These are phyloP conservation scores for Fulmarus glacialis DNA, from an alignment of 2,113 vertebrate species.

Conservation along the genomic window DNA sequence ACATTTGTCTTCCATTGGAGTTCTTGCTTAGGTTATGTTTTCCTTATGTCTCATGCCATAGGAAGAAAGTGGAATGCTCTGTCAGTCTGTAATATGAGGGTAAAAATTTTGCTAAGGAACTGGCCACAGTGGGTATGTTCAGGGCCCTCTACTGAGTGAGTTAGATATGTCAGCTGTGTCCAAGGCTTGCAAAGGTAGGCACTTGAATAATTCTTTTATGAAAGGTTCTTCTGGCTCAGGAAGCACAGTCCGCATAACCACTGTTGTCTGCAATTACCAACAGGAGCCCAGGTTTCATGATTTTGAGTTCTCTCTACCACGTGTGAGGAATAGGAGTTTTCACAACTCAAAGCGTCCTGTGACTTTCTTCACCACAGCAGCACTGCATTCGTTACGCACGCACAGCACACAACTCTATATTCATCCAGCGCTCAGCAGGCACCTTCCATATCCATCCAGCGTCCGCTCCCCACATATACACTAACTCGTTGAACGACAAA, in stretches of 20 bases:
- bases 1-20: neutral
- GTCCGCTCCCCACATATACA: neutral
- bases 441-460: neutral
- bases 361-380: neutral
- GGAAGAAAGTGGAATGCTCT: neutral
- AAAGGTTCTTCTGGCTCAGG: neutral
- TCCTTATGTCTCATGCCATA: neutral
- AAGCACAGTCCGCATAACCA: rapidly evolving
- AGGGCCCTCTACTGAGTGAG: neutral
- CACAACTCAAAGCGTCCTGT: neutral
- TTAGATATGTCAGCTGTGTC: neutral
- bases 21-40: neutral
- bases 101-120: neutral
- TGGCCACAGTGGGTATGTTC: neutral
- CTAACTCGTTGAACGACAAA: neutral
- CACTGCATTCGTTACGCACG: neutral
- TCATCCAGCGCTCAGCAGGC: neutral
- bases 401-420: neutral
- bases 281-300: neutral
- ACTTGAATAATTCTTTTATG: neutral
- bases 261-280: neutral
- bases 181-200: neutral
- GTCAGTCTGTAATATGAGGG: neutral
- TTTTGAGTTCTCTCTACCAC: neutral
- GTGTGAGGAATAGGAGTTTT: neutral